Base-by-base conservation (phyloP, 2,888 invertebrate genomes). In the Drosophila fulvimacula region DNA sequence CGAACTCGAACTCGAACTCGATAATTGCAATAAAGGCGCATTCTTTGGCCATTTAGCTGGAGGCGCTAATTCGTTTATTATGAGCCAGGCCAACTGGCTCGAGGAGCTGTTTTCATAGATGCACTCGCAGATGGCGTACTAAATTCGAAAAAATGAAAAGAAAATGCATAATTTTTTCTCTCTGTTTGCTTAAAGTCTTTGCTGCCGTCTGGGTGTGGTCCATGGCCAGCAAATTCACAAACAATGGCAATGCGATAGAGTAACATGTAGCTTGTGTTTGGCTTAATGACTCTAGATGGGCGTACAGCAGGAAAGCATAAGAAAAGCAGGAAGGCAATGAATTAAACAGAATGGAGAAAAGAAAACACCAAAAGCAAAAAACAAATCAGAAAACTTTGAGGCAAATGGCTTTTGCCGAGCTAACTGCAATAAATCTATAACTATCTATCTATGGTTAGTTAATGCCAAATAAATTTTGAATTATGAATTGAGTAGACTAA, bases 41-140 rank as follows among this genome's bases (percentile, higher is more conserved):
- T 84, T 84, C 83, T 82, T 80, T 76, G 65, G 69, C 73, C 72
- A 79, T 85, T 88, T 85, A 79, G 86, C 85, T 84, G 59, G 78
- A 82, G 85, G 85, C 85, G 88, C 85, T 85, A 85, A 85, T 85
- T 85, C 85, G 79, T 85, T 85, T 85, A 85, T 88, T 85, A 85
- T 79, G 81, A 81, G 74, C 76, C 76, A 30, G 62, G 62, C 76
- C 73, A 73, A 62, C 69, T 58, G 73, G 73, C 69, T 64, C 5
- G 27, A 27, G 55, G 24, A 57, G 61, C 42, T 42, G 13, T 24
- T 48, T 51, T 48, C 58, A 57, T 61, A 84, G 80, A 77, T 80
- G 62, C 68, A 74, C 56, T 71, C 74, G 53, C 76, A 81, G 84
- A 86, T 83, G 82, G 70, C 79, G 64, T 57, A 67, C 84, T 62